Conservation (phyloP, 64 coral and sea anemone species). For the Acropora tenuis region DNA sequence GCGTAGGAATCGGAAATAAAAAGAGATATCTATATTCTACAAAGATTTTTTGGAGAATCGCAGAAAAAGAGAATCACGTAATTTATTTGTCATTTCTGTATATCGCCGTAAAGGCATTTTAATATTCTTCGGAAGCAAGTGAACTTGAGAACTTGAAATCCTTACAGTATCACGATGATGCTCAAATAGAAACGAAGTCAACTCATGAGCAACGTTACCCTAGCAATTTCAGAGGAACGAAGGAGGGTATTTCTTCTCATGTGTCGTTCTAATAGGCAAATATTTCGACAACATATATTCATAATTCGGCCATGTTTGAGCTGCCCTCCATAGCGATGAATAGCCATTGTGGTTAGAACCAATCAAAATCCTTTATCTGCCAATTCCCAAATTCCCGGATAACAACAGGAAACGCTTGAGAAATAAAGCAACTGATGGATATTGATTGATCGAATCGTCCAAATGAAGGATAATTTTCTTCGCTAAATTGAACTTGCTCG, state of each 20-base stretch:
- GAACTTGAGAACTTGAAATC: too few relatives aligned
- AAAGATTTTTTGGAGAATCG: not conserved
- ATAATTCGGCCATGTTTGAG: slow-evolving; percentile 47
- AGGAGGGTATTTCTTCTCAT: not conserved
- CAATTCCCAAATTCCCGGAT: slow-evolving; percentile 47
- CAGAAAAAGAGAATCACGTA: too few relatives aligned
- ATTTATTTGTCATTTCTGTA: too few relatives aligned
- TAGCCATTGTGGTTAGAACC: slow-evolving; percentile 28
- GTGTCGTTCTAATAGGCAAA: not conserved
- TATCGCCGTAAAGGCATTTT: too few relatives aligned
- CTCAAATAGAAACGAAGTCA: not conserved
- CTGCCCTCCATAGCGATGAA: not conserved
- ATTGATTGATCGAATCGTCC: slow-evolving; percentile 20
- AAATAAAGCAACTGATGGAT: slow-evolving; percentile 14
- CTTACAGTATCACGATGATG: too few relatives aligned
- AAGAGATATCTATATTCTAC: not conserved
- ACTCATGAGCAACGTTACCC: not conserved
- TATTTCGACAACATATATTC: slow-evolving; percentile 13
- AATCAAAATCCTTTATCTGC: slow-evolving; percentile 50
- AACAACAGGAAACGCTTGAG: slow-evolving; percentile 63
- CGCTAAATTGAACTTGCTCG: slow-evolving; percentile 32
- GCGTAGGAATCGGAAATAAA: not conserved
- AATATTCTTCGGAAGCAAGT: too few relatives aligned
- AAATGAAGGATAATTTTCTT: slow-evolving; percentile 41
- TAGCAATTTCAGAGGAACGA: not conserved